Evolutionary conservation across 64 coral and sea anemone genomes (phyloP).

Genomic region (Montipora cactus): DNA sequence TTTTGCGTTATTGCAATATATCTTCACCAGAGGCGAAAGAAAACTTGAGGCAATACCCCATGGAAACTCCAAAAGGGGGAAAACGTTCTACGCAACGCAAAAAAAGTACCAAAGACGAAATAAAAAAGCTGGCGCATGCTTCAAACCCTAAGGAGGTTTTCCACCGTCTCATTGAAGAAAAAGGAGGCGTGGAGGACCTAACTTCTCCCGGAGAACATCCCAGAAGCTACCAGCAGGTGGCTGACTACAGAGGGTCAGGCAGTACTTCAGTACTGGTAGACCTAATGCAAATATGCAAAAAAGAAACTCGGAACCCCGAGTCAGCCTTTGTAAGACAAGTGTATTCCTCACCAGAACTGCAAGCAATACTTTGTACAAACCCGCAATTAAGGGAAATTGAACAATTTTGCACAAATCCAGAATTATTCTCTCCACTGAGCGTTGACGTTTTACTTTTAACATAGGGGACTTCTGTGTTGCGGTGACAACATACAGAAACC

Average conservation of each 20-base stretch:
- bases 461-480: background rate
- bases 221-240: background rate
- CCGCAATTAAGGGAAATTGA: background rate
- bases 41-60: background rate
- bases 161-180: background rate
- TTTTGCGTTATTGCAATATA: no score
- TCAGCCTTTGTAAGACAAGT: background rate
- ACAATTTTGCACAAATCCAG: slow-evolving; percentile 7
- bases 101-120: background rate
- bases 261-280: background rate
- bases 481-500: background rate
- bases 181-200: background rate
- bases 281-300: slow-evolving; percentile 4
- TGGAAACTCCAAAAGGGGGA: background rate
- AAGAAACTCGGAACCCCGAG: background rate
- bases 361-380: background rate
- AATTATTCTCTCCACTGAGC: background rate
- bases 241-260: background rate
- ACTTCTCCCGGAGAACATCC: background rate
- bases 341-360: background rate
- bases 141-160: background rate
- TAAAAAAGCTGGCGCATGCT: background rate
- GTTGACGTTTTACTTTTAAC: slow-evolving; percentile 12
- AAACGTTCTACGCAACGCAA: background rate
- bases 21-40: no score